phyloP scores from a whole-genome alignment of 2,797 vertebrate genomes.

The Crocodylus rhombifer region DNA sequence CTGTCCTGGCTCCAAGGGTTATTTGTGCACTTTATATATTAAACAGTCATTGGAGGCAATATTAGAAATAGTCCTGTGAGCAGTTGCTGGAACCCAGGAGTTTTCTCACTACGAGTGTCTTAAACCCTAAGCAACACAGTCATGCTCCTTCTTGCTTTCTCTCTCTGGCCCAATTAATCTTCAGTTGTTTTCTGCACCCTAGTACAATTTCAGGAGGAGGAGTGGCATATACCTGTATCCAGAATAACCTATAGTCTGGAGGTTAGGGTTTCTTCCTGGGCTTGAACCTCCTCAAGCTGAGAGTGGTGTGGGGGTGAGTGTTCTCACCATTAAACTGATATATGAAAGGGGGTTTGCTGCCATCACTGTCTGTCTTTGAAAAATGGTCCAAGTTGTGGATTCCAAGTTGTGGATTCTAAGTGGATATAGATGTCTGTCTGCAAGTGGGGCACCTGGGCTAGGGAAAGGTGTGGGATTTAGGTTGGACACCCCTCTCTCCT shows the following conservation, averaged over 20 bases:
- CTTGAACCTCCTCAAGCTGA: neutral
- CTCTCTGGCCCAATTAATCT: neutral
- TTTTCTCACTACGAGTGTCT: neutral
- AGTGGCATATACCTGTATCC: neutral
- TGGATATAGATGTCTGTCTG: neutral
- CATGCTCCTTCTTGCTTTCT: neutral
- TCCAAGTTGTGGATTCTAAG: neutral
- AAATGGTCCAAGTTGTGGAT: neutral
- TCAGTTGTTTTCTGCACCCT: neutral
- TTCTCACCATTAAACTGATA: slow-evolving; percentile 41
- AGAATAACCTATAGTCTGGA: neutral
- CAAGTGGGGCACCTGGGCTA: neutral
- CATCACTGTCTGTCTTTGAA: slow-evolving; percentile 45
- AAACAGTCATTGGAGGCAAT: neutral
- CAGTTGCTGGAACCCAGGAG: fast-evolving
- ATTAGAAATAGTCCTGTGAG: neutral
- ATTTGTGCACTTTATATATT: fast-evolving
- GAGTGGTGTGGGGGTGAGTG: slow-evolving; percentile 31
- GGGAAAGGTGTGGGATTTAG: fast-evolving
- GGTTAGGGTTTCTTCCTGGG: fast-evolving
- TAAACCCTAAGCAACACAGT: fast-evolving
- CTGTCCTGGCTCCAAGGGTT: neutral
- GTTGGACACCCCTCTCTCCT: fast-evolving
- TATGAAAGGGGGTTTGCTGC: slow-evolving; percentile 52
- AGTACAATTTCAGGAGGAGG: neutral